Evolutionary conservation across 2,888 invertebrate species (phyloP).

Genomic region (Tortricodes alternella): DNA sequence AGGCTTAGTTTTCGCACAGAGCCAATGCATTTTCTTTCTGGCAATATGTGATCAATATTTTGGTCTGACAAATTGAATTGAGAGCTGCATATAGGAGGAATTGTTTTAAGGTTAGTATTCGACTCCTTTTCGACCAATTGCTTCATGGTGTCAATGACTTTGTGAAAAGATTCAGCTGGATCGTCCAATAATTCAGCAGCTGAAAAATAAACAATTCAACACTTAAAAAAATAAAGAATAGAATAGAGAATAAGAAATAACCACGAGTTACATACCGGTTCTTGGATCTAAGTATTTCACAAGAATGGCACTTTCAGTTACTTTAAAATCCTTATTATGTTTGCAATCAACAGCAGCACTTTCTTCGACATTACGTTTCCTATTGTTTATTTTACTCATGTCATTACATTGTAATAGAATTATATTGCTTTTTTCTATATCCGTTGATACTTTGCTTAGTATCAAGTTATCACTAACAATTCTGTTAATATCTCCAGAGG

Average conservation of each 20-base stretch:
- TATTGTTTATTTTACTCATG: not conserved
- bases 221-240: not conserved
- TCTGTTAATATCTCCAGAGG: constrained; percentile 50
- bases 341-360: too few species aligned
- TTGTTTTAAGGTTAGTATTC: not conserved
- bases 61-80: not conserved
- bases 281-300: too few species aligned
- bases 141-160: constrained; percentile 41
- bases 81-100: not conserved
- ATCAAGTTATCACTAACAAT: constrained; percentile 59
- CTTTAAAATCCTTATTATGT: too few species aligned
- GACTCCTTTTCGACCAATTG: not conserved
- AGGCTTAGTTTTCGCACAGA: constrained; percentile 45
- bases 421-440: constrained; percentile 33
- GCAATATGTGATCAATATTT: not conserved
- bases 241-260: not conserved
- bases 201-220: constrained; percentile 33
- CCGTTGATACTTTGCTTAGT: constrained; percentile 38
- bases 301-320: too few species aligned
- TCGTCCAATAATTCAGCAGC: constrained; percentile 18
- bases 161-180: constrained; percentile 33
- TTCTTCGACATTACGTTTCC: not conserved
- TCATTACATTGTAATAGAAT: constrained; percentile 19
- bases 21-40: constrained; percentile 29
- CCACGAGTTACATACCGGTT: not conserved